Evolutionary conservation across 1,140 invertebrate genomes (phyloP).

Genomic region (Drosophila rhopaloa): DNA sequence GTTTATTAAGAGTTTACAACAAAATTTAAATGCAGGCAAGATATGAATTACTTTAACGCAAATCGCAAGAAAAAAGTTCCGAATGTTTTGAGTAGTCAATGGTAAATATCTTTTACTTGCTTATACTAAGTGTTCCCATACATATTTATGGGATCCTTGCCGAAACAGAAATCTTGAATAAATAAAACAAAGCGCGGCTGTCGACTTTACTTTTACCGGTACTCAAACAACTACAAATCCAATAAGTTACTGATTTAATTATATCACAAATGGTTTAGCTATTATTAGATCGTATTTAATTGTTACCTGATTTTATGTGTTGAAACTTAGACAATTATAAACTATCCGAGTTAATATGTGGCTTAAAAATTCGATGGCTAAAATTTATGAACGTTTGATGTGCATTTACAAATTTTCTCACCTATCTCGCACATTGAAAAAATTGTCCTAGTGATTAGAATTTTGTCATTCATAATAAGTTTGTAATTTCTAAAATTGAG

Average conservation of each 20-base stretch:
- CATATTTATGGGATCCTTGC: slow-evolving; percentile 32
- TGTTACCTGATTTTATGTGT: background rate
- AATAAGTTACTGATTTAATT: background rate
- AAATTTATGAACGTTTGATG: background rate
- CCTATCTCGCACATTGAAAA: too few species aligned
- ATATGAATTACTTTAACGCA: slow-evolving; percentile 50
- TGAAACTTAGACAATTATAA: background rate
- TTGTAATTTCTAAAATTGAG: too few species aligned
- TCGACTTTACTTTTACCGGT: slow-evolving; percentile 17
- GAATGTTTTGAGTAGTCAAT: slow-evolving; percentile 36
- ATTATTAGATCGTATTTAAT: background rate
- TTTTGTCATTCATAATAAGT: too few species aligned
- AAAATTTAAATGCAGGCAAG: slow-evolving; percentile 41
- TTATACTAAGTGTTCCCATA: slow-evolving; percentile 20
- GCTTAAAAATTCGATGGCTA: background rate
- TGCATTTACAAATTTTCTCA: background rate
- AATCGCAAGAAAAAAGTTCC: slow-evolving; percentile 47
- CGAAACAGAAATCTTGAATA: slow-evolving; percentile 8
- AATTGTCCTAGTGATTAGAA: too few species aligned
- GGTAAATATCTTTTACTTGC: slow-evolving; percentile 27
- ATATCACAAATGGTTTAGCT: background rate
- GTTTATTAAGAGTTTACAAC: slow-evolving; percentile 45
- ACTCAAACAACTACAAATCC: background rate
- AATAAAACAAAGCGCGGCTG: slow-evolving; percentile 7
- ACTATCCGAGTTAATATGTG: background rate